Evolutionary conservation across 2,113 vertebrate genomes (phyloP).

Genomic region (Mionectes macconnelli): DNA sequence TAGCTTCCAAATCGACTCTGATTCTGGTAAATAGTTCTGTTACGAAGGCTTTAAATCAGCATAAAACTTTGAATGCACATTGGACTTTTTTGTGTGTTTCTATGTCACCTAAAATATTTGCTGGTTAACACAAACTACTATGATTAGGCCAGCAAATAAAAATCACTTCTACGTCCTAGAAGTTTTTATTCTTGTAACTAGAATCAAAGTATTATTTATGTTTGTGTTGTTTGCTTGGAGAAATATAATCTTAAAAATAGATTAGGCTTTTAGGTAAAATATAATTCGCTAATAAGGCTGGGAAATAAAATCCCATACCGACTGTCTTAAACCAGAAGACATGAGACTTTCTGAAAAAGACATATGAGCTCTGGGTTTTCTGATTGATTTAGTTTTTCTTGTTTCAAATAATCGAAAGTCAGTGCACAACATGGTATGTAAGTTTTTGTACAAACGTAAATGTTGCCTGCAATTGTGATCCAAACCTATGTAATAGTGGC

Average conservation of each 20-base stretch:
- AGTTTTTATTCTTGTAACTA: neutral
- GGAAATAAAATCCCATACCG: neutral
- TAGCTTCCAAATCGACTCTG: neutral
- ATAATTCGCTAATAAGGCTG: neutral
- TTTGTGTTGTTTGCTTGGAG: neutral
- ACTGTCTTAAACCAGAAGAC: neutral
- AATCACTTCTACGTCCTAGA: neutral
- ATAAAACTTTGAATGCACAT: neutral
- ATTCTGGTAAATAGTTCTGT: neutral
- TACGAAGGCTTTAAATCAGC: neutral
- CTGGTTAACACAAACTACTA: neutral
- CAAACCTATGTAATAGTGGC: rapidly evolving
- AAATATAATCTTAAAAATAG: neutral
- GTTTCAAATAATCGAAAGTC: neutral
- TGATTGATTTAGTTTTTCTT: neutral
- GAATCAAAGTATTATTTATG: neutral
- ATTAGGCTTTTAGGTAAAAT: neutral
- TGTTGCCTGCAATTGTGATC: neutral
- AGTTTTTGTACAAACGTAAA: neutral
- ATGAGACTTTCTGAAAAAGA: neutral
- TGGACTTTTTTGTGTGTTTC: neutral
- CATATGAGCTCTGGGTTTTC: neutral
- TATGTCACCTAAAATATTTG: neutral
- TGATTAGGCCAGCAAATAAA: neutral
- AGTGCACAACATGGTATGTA: neutral